Evolutionary conservation across 1,140 invertebrate species (phyloP), one percentile per base, ranked within the genome.

Genomic region (Carposina sasakii): DNA sequence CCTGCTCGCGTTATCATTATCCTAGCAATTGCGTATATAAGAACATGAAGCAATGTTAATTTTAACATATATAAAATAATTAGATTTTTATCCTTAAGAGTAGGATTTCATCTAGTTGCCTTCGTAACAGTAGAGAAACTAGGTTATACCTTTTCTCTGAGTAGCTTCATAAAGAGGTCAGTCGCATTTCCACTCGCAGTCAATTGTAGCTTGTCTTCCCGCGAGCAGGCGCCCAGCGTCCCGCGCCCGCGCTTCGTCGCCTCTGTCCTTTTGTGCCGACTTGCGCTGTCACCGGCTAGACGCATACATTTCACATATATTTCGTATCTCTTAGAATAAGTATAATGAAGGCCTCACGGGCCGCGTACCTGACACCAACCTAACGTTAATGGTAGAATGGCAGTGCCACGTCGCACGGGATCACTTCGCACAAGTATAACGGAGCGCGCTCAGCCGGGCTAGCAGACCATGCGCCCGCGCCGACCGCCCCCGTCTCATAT

Each of bases 81-180:
- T 84, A 81, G 76, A 81, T 72, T 78, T 81, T 81, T 78, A 84
- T 81, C 73, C 63, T 72, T 81, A 81, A 84, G 73, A 69, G 81
- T 84, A 84, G 81, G 76, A 73, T 81, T 81, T 81, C 77, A 81
- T 81, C 70, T 84, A 84, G 81, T 76, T 81, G 81, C 77, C 77
- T 84, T 84, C 71, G 73, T 81, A 77, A 74, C 69, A 56, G 73
- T 81, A 78, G 76, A 81, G 73, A 72, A 78, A 71, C 65, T 84
- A 81, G 76, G 77, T 76, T 56, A 75, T 81, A 77, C 75, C 74
- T 76, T 77, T 81, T 84, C 67, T 81, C 81, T 81, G 72, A 44
- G 51, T 81, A 81, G 77, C 75, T 79, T 81, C 73, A 78, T 77
- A 65, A 48, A 57, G 72, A 71, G 68, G 63, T 69, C 64, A 67